Evolutionary conservation across 2,888 invertebrate genomes (phyloP), one percentile per base, ranked within the genome.

Genomic region (Epirrita christyi): DNA sequence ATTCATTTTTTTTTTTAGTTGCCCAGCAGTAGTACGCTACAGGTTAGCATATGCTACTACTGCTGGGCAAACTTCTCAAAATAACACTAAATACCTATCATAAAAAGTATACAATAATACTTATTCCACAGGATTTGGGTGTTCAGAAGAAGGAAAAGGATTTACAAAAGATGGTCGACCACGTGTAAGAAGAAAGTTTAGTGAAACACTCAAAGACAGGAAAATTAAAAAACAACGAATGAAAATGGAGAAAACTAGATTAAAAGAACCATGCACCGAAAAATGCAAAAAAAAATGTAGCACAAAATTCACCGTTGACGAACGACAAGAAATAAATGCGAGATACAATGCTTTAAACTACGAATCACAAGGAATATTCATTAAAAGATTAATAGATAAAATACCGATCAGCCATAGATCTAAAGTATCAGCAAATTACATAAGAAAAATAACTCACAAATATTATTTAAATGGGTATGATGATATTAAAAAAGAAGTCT

Each of bases 231-330:
- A 48, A 15, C 2, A 28, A n/a, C 40, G 10, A 28, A 14, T 6
- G n/a, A 38, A n/a, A 29, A 15, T 40, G 6, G 29, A 48, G 15
- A 48, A 52, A 29, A 6, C 10, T 28, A 37, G 9, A 36, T 32
- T 52, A 9, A 52, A 44, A 44, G 29, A 52, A 7, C 51, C 51
- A 6, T 52, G 51, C 44, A 44, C 13, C 13, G 51, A 37, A 7
- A 52, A 52, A 44, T 52, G 51, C 37, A 29, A 7, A 2, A 44
- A 10, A 29, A 44, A 44, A 29, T 52, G 51, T 44, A 13, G 6
- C 8, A 8, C 29, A n/a, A 52, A 52, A 29, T 44, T 52, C 27
- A 52, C 37, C 0, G 28, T 10, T 32, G n/a, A 52, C 15, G 43
- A 52, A 51, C 43, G 43, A 21, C 36, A 51, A 13, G 9, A 43